These are phyloP conservation scores for Hippocampus mohnikei DNA, from an alignment of 2,113 vertebrate species.

Conservation along the genomic window DNA sequence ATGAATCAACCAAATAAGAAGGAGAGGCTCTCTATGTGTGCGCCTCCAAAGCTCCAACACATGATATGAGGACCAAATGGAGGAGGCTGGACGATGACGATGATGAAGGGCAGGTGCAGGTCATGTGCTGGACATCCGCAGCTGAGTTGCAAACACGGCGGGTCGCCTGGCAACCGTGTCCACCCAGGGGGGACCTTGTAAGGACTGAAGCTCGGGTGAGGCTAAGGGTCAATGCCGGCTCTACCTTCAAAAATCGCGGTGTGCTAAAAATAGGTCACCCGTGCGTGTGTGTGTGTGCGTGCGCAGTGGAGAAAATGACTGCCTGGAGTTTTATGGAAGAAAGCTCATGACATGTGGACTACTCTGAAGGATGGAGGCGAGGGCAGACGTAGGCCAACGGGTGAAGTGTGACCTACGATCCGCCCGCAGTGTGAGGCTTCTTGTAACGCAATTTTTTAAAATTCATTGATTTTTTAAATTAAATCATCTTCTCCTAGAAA, in stretches of 20 bases:
- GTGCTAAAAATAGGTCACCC: conserved; percentile 49
- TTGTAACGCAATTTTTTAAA: conserved; percentile 26
- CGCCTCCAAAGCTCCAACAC: background rate
- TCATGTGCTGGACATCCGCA: conserved; percentile 55
- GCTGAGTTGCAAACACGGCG: conserved; percentile 62
- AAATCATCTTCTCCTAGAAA: conserved; percentile 55
- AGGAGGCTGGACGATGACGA: conserved; percentile 51
- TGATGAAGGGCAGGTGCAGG: conserved; percentile 59
- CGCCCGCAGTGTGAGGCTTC: conserved; percentile 12
- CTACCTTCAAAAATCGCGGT: conserved; percentile 56
- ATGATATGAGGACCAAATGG: conserved; percentile 15
- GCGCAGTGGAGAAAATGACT: conserved; percentile 30
- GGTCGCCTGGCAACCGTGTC: conserved; percentile 53
- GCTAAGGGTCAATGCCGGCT: conserved; percentile 54
- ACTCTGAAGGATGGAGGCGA: conserved; percentile 21
- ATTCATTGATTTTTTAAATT: background rate
- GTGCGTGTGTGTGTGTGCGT: conserved; percentile 2
- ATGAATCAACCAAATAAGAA: background rate
- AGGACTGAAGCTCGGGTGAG: conserved; percentile 64
- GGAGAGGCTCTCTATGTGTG: background rate
- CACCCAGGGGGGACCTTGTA: conserved; percentile 62
- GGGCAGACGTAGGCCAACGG: background rate
- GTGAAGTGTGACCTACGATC: conserved; percentile 30
- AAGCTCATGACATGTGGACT: conserved; percentile 26
- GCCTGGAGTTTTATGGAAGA: conserved; percentile 36